phyloP scores from a whole-genome alignment of 1,140 invertebrate species.

The Rhynchophorus ferrugineus region DNA sequence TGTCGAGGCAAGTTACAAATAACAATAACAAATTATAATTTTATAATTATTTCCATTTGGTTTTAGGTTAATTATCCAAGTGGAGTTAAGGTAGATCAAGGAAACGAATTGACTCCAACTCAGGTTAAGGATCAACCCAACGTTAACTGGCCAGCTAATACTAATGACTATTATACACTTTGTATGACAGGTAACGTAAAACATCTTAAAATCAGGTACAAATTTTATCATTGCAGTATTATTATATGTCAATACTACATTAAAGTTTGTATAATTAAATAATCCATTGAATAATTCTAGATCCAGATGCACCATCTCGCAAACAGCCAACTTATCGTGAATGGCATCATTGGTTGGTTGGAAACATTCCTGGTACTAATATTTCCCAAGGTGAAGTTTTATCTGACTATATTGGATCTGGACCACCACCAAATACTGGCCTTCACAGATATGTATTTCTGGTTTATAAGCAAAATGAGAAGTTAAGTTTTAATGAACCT shows the following conservation, averaged over 20 bases:
- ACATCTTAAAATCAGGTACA: too few relatives aligned
- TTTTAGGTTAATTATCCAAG: conserved; percentile 38
- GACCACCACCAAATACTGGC: conserved; percentile 73
- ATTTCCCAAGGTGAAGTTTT: conserved; percentile 59
- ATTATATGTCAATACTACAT: not conserved
- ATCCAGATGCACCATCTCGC: conserved; percentile 85
- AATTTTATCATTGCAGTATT: too few relatives aligned
- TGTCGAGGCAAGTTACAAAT: too few relatives aligned
- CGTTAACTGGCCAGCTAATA: conserved; percentile 55
- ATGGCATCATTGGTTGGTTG: conserved; percentile 89
- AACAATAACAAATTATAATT: too few relatives aligned
- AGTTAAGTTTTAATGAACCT: conserved; percentile 62
- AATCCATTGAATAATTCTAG: too few relatives aligned
- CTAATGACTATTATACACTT: conserved; percentile 61
- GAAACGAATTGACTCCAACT: conserved; percentile 69
- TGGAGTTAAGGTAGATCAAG: conserved; percentile 52
- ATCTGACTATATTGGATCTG: conserved; percentile 75
- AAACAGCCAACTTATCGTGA: conserved; percentile 68
- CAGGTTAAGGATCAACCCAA: conserved; percentile 61
- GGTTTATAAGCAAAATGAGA: conserved; percentile 72
- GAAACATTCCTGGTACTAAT: conserved; percentile 76
- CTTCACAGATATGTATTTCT: conserved; percentile 87
- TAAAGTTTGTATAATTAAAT: not conserved
- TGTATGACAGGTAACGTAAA: conserved; percentile 66
- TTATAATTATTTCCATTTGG: too few relatives aligned